Conservation (phyloP, 2,888 invertebrate species). For the Elysia crispata region DNA sequence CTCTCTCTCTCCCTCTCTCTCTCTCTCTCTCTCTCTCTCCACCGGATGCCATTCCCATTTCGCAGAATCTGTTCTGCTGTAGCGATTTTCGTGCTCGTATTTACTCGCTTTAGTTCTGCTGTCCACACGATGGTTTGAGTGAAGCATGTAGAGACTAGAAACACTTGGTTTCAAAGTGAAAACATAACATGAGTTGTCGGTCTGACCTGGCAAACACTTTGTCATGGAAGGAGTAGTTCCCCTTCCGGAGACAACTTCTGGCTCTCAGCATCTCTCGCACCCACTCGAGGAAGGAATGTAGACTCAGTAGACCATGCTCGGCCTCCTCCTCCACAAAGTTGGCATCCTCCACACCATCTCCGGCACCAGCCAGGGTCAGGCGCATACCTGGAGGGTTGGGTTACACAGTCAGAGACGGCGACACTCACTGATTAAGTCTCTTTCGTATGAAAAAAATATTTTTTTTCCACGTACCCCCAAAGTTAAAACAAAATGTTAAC, state of each 20-base stretch:
- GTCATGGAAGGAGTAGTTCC: conserved; percentile 88
- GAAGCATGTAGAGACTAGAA: no score
- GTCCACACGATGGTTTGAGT: background rate
- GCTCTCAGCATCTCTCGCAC: conserved; percentile 83
- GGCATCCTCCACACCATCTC: conserved; percentile 98
- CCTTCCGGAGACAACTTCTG: conserved; percentile 80
- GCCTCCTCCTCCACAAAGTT: conserved; percentile 97
- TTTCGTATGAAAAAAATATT: no score
- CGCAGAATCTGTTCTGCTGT: background rate
- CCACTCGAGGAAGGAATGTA: conserved; percentile 98
- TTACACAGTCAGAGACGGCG: no score
- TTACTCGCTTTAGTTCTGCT: background rate
- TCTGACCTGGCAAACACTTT: conserved; percentile 85
- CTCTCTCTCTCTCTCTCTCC: background rate
- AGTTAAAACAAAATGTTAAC: no score
- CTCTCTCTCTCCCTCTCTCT: no score
- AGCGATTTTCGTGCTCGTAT: background rate
- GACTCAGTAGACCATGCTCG: conserved; percentile 93
- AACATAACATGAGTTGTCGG: no score
- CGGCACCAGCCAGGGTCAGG: conserved; percentile 95
- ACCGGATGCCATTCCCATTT: no score
- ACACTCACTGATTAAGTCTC: no score
- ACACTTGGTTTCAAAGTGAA: no score
- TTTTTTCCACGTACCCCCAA: no score
- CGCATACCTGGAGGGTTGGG: conserved; percentile 80